Evolutionary conservation across 2,797 vertebrate genomes (phyloP), one percentile per base, ranked within the genome.

Genomic region (Enteromius fasciolatus): DNA sequence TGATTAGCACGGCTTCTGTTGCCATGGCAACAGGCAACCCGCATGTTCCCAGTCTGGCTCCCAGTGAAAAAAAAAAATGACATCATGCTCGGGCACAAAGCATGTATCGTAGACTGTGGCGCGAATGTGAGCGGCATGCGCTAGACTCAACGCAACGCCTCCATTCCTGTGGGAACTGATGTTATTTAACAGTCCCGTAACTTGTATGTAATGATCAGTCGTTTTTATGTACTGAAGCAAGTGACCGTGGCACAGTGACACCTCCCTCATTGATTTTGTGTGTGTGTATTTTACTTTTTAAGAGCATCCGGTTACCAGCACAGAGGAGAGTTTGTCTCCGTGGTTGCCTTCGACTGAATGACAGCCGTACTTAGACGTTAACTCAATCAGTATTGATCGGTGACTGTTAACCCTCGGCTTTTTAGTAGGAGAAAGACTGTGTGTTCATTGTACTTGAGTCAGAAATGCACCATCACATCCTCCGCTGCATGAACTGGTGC

Each of bases 11-110:
- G 64, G 69, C 59, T 48, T 83, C 80, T 81, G 84, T 85, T 80
- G 67, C 86, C 80, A 88, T 86, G 78, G 86, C 84, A 88, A 87
- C 87, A 84, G 81, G 83, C 81, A 86, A 84, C 31, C 81, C 41
- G 78, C 78, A 76, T 80, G 61, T 85, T 75, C 80, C 83, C 83
- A 48, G 76, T 81, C 73, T 84, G 83, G 67, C 69, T 84, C 59
- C 81, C 10, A 11, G 66, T 11, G 46, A 68, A 31, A 79, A 82
- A 73, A 73, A 77, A 2, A 61, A 25, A 86, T 87, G 77, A 86
- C 84, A 86, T 87, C 82, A 87, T 83, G 52, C 73, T 80, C 57
- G 15, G 54, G 72, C 77, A 79, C 84, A 77, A 77, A 77, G 81
- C 74, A 75, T 48, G 74, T 77, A 25, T 76, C 17, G 64, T 63